These are phyloP conservation scores for Vulpes ferrilata DNA, from an alignment of 2,113 vertebrate genomes.

Conservation along the genomic window DNA sequence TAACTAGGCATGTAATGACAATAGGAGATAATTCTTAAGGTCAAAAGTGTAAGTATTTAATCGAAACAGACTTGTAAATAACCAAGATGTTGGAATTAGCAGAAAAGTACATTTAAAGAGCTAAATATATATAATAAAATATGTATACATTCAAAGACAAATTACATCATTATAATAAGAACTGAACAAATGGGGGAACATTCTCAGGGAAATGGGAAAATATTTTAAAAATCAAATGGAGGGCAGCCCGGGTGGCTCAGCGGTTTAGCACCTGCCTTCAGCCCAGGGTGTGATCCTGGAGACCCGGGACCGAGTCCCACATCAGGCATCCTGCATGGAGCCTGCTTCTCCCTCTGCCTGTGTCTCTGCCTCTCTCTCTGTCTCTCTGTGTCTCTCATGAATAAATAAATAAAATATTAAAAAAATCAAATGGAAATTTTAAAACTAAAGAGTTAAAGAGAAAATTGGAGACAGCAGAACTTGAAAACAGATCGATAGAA, in stretches of 20 bases:
- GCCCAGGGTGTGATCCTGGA: too few species aligned
- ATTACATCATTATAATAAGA: slow-evolving; percentile 14
- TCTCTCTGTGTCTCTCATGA: too few species aligned
- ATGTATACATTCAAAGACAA: neutral
- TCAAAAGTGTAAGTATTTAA: neutral
- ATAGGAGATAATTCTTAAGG: neutral
- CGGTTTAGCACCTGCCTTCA: too few species aligned
- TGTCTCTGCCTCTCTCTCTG: too few species aligned
- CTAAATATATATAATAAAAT: neutral
- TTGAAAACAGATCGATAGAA: slow-evolving; percentile 2
- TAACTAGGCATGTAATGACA: neutral
- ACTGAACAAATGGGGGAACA: neutral
- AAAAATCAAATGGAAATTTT: slow-evolving; percentile 4
- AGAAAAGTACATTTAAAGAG: neutral
- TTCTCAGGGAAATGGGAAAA: neutral
- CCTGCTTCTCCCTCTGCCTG: too few species aligned
- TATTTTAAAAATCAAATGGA: slow-evolving; percentile 37
- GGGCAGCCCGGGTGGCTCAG: too few species aligned
- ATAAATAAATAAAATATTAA: too few species aligned
- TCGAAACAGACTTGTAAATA: neutral
- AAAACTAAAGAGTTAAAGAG: slow-evolving; percentile 15
- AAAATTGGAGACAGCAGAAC: neutral
- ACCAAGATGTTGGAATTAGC: slow-evolving; percentile 5
- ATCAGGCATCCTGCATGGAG: too few species aligned
- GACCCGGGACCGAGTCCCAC: too few species aligned